Conservation (phyloP, 1,140 invertebrate species). For the Bactericera cockerelli region DNA sequence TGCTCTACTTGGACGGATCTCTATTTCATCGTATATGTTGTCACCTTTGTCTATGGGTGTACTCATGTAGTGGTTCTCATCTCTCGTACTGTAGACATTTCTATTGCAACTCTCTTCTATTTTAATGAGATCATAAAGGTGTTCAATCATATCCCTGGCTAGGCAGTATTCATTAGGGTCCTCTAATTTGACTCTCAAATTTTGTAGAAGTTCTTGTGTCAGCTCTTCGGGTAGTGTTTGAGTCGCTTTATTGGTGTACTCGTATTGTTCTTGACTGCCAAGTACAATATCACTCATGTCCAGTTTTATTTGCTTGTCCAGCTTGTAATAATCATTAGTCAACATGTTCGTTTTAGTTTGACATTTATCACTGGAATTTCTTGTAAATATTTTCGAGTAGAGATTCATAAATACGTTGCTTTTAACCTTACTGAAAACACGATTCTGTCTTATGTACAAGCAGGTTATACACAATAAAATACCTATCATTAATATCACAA, state of each 20-base stretch:
- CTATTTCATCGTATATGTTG: slow-evolving; percentile 25
- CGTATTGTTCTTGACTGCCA: background rate
- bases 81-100: slow-evolving; percentile 31
- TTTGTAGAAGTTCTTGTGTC: slow-evolving; percentile 51
- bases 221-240: slow-evolving; percentile 57
- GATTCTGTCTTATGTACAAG: slow-evolving; percentile 3
- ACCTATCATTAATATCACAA: slow-evolving; percentile 26
- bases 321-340: background rate
- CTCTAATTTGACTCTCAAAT: slow-evolving; percentile 47
- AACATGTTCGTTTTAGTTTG: background rate
- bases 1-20: background rate
- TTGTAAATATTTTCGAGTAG: slow-evolving; percentile 4
- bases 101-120: slow-evolving; percentile 51
- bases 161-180: slow-evolving; percentile 55
- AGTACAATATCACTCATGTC: background rate
- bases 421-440: background rate
- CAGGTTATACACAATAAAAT: background rate
- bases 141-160: slow-evolving; percentile 58
- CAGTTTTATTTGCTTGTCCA: background rate
- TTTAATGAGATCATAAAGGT: slow-evolving; percentile 59
- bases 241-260: slow-evolving; percentile 43
- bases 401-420: background rate
- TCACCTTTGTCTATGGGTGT: slow-evolving; percentile 24
- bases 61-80: background rate
- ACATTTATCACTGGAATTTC: background rate